Base-by-base conservation (phyloP, 2,113 vertebrate genomes). In the Regulus satrapa region DNA sequence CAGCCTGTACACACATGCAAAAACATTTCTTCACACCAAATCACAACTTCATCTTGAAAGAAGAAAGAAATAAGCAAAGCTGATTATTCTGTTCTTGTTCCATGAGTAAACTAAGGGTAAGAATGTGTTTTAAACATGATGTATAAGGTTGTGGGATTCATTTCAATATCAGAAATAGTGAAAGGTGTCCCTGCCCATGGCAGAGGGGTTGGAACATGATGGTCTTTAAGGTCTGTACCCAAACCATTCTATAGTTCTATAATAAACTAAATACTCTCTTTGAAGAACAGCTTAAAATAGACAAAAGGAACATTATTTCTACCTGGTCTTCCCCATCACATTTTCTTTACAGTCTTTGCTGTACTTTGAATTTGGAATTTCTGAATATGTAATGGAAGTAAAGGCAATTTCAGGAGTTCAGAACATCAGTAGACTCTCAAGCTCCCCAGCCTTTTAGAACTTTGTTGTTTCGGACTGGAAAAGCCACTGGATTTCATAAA, bases 1-100 rank as follows among this genome's bases (percentile, higher is more conserved):
- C 6, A 69, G 1, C 29, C 14, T 2, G 6, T 29, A 41, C 9
- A 24, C 7, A 3, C 1, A 1, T 28, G 36, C n/a, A 92, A 75
- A 90, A 93, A 41, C 20, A 69, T 34, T 48, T 91, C 45, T 80
- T 89, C 61, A 48, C 28, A 13, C 19, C 8, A 10, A 63, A 71
- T 81, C 61, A 51, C 7, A 55, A 29, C 18, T 72, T 72, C 23
- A 28, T 28, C 19, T 8, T 83, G 45, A 45, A 69, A 54, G 15
- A 87, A 71, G 20, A 72, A 82, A 36, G 3, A 48, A 62, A 21
- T 21, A 66, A 69, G 5, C 51, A 45, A 73, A 84, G 24, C 18
- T 74, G 21, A 74, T 63, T 55, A 31, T 74, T 86, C 32, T 86
- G 32, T 29, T 62, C 24, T 85, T 73, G 14, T 79, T 85, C 58